Conservation (phyloP, 1,140 invertebrate genomes). For the Melanaphis sacchari region DNA sequence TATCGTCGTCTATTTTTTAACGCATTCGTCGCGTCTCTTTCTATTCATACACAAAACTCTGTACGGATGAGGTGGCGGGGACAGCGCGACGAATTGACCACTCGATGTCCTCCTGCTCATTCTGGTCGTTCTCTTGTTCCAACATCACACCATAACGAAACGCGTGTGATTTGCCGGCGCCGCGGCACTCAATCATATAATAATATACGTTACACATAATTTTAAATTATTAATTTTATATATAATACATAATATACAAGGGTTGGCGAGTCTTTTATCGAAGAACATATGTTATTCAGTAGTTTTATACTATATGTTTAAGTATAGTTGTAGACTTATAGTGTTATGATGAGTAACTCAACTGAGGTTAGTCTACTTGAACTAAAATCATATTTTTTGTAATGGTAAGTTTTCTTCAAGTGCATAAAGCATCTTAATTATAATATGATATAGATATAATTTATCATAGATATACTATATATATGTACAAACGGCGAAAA, state of each 20-base stretch:
- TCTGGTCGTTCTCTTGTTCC: neutral
- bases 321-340: no score
- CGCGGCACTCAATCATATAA: neutral
- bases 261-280: neutral
- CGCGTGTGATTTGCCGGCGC: slow-evolving; percentile 29
- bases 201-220: neutral
- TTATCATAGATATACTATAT: neutral
- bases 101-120: neutral
- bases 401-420: no score
- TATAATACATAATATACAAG: neutral
- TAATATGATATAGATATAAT: no score
- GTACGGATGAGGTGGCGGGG: neutral
- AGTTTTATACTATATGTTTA: no score
- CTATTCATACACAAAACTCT: neutral
- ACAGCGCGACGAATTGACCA: slow-evolving; percentile 15
- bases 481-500: neutral
- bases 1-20: neutral
- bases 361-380: no score
- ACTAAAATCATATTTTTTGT: no score
- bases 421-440: neutral
- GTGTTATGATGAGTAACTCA: no score
- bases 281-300: no score
- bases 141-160: slow-evolving; percentile 22
- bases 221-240: neutral
- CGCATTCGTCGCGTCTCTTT: neutral